Conservation (phyloP, 2,888 invertebrate genomes). For the Proisotoma minuta region DNA sequence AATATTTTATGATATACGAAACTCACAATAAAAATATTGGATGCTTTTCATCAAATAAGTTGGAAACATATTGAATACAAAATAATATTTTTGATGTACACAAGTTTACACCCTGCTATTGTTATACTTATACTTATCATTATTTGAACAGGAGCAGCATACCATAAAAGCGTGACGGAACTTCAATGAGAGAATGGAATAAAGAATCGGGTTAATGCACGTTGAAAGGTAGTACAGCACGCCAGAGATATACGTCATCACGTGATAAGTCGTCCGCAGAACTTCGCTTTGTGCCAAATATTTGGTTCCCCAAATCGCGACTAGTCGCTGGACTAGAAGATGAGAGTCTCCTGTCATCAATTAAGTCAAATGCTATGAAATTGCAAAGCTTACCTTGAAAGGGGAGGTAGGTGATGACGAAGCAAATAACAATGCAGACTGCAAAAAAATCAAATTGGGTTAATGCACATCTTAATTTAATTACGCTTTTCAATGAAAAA, state of each 20-base stretch:
- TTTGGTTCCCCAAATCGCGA: constrained; percentile 63
- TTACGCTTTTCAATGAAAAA: too few species aligned
- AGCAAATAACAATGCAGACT: constrained; percentile 42
- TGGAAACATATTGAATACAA: neutral
- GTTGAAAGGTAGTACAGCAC: constrained; percentile 87
- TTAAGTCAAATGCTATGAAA: neutral
- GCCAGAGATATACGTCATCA: constrained; percentile 77
- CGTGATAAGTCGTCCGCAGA: constrained; percentile 69
- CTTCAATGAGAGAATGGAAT: constrained; percentile 91
- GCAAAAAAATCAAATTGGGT: constrained; percentile 26
- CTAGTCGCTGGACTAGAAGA: constrained; percentile 55
- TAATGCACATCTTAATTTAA: too few species aligned
- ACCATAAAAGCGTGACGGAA: constrained; percentile 91
- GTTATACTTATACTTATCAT: constrained; percentile 41
- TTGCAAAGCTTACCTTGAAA: too few species aligned
- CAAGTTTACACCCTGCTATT: constrained; percentile 33
- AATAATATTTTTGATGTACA: constrained; percentile 11
- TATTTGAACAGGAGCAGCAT: constrained; percentile 51
- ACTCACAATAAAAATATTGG: neutral
- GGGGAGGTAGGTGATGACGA: constrained; percentile 57
- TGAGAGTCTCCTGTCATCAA: neutral
- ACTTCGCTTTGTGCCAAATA: constrained; percentile 43
- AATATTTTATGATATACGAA: neutral
- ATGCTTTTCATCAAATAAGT: neutral
- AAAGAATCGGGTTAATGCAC: constrained; percentile 76